A percentile compares a stretch with the other conserved stretches of the same genome.
phyloP scores from a whole-genome alignment of 2,888 invertebrate genomes.

The Yponomeuta evonymella region DNA sequence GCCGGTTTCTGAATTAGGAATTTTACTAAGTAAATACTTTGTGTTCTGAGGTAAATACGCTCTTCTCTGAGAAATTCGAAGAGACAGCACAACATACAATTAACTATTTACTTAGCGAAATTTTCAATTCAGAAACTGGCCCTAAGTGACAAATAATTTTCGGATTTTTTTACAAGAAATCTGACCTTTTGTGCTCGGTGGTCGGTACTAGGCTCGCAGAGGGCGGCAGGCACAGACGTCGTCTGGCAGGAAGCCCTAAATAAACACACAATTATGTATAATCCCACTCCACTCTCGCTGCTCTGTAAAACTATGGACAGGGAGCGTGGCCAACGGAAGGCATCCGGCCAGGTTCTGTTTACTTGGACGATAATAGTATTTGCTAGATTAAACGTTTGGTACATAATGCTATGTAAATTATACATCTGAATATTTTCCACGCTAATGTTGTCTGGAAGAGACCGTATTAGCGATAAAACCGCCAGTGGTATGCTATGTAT shows the following conservation, averaged over 20 bases:
- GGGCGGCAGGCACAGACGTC: constrained; percentile 22
- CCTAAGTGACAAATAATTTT: no score
- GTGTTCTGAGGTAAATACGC: no score
- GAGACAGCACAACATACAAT: no score
- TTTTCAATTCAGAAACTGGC: no score
- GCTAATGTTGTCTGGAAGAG: not conserved
- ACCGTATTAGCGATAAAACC: not conserved
- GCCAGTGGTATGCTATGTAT: not conserved
- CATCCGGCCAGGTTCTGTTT: no score
- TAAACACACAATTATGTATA: constrained; percentile 56
- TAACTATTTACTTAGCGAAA: no score
- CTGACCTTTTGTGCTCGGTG: constrained; percentile 20
- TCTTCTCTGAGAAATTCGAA: no score
- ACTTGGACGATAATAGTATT: no score
- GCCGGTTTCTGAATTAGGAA: no score
- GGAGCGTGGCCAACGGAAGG: not conserved
- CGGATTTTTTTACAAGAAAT: no score
- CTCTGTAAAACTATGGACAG: constrained; percentile 46
- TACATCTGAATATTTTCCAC: not conserved
- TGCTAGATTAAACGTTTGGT: no score
- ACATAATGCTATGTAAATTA: not conserved
- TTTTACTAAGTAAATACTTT: no score
- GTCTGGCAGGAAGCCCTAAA: constrained; percentile 53
- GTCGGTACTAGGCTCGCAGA: constrained; percentile 25
- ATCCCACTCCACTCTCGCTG: constrained; percentile 45